These are phyloP conservation scores for Pogonognathellus flavescens DNA, from an alignment of 1,140 invertebrate genomes.

Conservation along the genomic window DNA sequence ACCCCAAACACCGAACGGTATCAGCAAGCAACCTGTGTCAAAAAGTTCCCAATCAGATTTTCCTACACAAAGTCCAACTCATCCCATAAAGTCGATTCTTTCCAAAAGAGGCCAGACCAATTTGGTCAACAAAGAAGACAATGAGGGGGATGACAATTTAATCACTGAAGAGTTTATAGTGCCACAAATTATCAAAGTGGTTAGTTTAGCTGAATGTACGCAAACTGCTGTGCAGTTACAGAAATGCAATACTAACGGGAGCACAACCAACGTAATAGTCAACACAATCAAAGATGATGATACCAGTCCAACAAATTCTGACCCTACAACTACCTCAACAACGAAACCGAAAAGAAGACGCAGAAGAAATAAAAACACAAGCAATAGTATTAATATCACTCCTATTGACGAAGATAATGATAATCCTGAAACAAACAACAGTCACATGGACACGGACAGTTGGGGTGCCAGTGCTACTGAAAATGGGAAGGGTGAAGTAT, in stretches of 20 bases:
- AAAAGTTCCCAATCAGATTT: not conserved
- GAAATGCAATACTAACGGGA: slow-evolving; percentile 1
- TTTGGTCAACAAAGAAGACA: not conserved
- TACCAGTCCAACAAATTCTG: not conserved
- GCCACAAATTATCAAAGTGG: slow-evolving; percentile 38
- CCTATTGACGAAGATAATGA: slow-evolving; percentile 44
- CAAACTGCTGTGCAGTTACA: slow-evolving; percentile 12
- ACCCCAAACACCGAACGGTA: not conserved
- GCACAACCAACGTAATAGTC: not conserved
- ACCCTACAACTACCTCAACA: slow-evolving; percentile 9
- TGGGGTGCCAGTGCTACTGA: slow-evolving; percentile 20
- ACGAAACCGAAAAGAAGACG: slow-evolving; percentile 2
- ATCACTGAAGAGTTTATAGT: slow-evolving; percentile 40
- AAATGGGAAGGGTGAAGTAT: slow-evolving; percentile 3
- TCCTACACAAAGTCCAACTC: not conserved
- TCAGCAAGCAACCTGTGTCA: not conserved
- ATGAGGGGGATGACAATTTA: slow-evolving; percentile 6
- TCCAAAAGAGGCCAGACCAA: not conserved
- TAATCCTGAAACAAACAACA: not conserved
- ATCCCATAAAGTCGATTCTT: slow-evolving; percentile 15
- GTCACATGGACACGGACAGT: slow-evolving; percentile 12
- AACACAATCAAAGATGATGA: not conserved
- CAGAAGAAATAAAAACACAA: slow-evolving; percentile 20
- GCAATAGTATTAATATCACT: slow-evolving; percentile 27
- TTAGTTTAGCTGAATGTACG: slow-evolving; percentile 34